Percentiles rank a stretch among this genome's conserved stretches.
phyloP scores from a whole-genome alignment of 2,797 vertebrate species.

The Artibeus lituratus region DNA sequence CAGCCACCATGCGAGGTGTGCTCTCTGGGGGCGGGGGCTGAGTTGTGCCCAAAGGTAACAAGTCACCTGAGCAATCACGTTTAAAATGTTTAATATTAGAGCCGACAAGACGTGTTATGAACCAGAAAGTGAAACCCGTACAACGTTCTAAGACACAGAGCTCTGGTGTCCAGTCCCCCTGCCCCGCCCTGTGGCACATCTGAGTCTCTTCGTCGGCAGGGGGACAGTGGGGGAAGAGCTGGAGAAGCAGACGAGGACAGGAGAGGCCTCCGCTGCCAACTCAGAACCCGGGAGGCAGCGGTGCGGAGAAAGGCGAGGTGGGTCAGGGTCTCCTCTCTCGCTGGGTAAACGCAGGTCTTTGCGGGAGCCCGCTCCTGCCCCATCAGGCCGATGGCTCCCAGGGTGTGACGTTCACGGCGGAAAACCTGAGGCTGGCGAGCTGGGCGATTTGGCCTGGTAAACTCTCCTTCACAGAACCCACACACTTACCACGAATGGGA shows the following conservation, averaged over 20 bases:
- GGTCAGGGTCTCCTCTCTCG: no score
- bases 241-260: background rate
- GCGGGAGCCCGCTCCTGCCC: background rate
- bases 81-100: background rate
- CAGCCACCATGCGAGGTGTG: background rate
- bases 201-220: background rate
- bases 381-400: accelerated
- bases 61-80: background rate
- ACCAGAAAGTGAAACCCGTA: background rate
- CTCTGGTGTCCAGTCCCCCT: accelerated
- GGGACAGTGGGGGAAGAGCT: accelerated
- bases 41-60: background rate
- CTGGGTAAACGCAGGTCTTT: background rate
- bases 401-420: background rate
- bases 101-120: background rate
- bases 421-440: background rate
- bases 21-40: accelerated
- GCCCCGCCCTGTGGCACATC: accelerated
- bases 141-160: accelerated
- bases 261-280: background rate
- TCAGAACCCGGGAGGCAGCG: background rate
- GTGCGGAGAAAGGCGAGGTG: accelerated
- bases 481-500: background rate
- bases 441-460: background rate
- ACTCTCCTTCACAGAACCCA: background rate